phyloP scores from a whole-genome alignment of 2,113 vertebrate species.

The Sinocyclocheilus rhinocerous region DNA sequence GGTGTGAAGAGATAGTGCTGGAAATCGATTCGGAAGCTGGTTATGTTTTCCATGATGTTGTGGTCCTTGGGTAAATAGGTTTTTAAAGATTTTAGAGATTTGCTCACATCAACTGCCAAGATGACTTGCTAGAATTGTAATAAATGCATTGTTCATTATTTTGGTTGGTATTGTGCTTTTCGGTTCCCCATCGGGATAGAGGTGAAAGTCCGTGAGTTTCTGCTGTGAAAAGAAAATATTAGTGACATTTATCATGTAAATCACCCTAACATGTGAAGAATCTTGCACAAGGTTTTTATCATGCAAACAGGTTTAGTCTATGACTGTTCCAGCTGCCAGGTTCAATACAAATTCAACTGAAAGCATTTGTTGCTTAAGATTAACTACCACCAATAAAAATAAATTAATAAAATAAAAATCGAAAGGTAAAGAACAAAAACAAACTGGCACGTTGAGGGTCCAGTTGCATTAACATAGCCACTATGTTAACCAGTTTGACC shows the following conservation, averaged over 20 bases:
- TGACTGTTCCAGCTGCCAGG: no score
- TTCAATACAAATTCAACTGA: not conserved
- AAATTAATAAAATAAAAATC: not conserved
- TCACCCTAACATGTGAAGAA: no score
- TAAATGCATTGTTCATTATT: not conserved
- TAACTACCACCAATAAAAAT: not conserved
- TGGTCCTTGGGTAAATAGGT: not conserved
- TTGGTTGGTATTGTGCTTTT: not conserved
- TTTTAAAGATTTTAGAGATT: not conserved
- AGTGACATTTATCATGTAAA: not conserved
- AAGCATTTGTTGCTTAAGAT: not conserved
- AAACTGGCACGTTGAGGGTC: no score
- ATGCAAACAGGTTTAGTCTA: no score
- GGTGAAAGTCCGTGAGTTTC: not conserved
- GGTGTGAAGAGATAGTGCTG: constrained; percentile 75
- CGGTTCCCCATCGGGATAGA: not conserved
- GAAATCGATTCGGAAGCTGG: constrained; percentile 57
- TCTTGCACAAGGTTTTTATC: no score
- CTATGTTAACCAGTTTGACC: no score
- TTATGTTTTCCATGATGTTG: not conserved
- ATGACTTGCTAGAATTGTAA: not conserved
- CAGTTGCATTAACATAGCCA: no score
- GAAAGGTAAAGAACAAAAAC: not conserved
- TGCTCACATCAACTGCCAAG: not conserved
- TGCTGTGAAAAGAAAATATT: not conserved